Base-by-base conservation (phyloP, 2,113 vertebrate species). In the Coptodon bakossiorum region DNA sequence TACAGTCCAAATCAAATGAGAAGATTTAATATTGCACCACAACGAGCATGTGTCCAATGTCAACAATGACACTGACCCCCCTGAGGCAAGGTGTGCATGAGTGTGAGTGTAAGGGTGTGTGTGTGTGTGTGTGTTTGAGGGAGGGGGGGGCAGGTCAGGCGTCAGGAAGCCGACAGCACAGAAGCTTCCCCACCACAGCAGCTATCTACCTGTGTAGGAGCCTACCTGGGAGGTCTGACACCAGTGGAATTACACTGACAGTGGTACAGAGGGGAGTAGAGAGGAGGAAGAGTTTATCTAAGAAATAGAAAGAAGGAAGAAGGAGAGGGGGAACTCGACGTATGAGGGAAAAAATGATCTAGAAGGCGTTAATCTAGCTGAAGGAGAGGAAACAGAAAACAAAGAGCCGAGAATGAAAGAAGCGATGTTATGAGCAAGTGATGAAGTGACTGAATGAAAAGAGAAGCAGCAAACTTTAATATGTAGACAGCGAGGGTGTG, bases 1-100 rank as follows among this genome's bases (percentile, higher is more conserved):
- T 96, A 96, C 92, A 95, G 95, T 95, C 92, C 94, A 96, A 96
- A 96, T 96, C 95, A 94, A 96, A 96, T 95, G 94, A 95, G 95
- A 95, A 95, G 95, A 96, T 96, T 96, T 96, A 94, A 96, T 96
- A 96, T 96, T 93, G 95, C 92, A 85, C 91, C 53, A 68, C 86
- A 90, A 95, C 88, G 91, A 95, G 93, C 93, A 93, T 91, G 91
- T 93, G 95, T 94, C 95, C 95, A 95, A 95, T 91, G 89, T 96
- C 94, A 95, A 95, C 95, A 94, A 93, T 94, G 95, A 95, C 90
- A 91, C 92, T 95, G 95, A 95, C 95, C 94, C 95, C 96, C 94
- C 93, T 86, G 85, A 90, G 95, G 94, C 84, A 84, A 90, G 86
- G 90, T 90, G 92, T 89, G 56, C 11, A 5, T 61, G 84, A 80